phyloP scores from a whole-genome alignment of 2,888 invertebrate genomes.

The Globia sparganii region DNA sequence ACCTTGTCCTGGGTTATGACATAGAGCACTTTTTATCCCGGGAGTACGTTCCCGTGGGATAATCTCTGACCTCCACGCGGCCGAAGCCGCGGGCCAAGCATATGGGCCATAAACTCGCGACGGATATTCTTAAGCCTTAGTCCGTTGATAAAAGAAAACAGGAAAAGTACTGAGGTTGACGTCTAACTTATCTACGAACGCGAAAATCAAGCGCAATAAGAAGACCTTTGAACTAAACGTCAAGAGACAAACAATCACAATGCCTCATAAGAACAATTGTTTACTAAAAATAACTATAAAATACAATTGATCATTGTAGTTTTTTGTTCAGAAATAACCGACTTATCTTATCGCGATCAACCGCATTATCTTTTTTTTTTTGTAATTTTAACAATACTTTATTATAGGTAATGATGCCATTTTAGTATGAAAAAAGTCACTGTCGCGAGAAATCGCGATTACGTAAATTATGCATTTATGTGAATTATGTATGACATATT shows the following conservation, averaged over 20 bases:
- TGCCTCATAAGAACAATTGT: constrained; percentile 6
- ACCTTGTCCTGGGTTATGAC: not conserved
- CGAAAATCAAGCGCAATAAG: not conserved
- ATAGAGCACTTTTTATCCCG: not conserved
- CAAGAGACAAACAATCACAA: constrained; percentile 5
- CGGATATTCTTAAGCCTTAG: not conserved
- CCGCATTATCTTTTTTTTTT: not conserved
- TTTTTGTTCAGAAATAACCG: constrained; percentile 13
- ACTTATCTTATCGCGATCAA: constrained; percentile 28
- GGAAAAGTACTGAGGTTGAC: constrained; percentile 1
- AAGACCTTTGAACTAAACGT: constrained; percentile 4
- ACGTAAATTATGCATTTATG: too few species aligned
- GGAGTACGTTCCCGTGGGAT: not conserved
- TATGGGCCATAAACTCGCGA: not conserved
- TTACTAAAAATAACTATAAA: constrained; percentile 1
- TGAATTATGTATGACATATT: not conserved
- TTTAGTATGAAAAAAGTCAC: too few species aligned
- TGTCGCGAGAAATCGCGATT: not conserved
- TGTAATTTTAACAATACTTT: constrained; percentile 4
- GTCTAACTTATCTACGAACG: not conserved
- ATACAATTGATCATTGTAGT: constrained; percentile 18
- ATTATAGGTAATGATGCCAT: not conserved
- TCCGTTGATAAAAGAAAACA: not conserved
- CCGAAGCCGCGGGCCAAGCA: not conserved
- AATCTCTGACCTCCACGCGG: not conserved